These are phyloP conservation scores for Thaleichthys pacificus DNA, from an alignment of 2,797 vertebrate genomes.

Conservation along the genomic window DNA sequence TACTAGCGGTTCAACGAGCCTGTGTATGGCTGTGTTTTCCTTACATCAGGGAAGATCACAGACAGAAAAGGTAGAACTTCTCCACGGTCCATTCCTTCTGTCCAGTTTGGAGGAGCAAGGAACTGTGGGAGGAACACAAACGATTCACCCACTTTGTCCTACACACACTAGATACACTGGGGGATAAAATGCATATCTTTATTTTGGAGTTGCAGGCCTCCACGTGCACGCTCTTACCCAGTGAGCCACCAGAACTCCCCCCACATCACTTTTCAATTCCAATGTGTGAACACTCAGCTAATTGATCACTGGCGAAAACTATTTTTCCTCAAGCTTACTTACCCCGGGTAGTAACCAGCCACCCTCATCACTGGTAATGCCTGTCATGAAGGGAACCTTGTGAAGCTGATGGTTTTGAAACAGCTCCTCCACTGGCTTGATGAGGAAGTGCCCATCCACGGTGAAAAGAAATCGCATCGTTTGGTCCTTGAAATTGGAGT, in stretches of 20 bases:
- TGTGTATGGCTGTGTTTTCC: conserved; percentile 18
- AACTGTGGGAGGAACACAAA: conserved; percentile 38
- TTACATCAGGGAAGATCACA: conserved; percentile 53
- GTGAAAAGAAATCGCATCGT: background rate
- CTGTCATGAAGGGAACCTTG: conserved; percentile 71
- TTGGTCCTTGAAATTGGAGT: conserved; percentile 37
- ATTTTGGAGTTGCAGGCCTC: too few relatives aligned
- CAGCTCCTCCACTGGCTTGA: conserved; percentile 53
- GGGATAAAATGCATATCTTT: too few relatives aligned
- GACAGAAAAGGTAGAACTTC: background rate
- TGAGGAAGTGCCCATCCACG: conserved; percentile 66
- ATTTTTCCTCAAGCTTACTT: conserved; percentile 32
- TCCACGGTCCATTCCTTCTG: conserved; percentile 68
- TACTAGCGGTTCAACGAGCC: background rate
- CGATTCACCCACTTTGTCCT: background rate
- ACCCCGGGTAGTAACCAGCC: conserved; percentile 60
- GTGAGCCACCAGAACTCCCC: too few relatives aligned
- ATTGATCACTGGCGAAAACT: too few relatives aligned
- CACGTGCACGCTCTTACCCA: too few relatives aligned
- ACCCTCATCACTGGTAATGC: conserved; percentile 68
- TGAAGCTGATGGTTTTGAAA: conserved; percentile 54
- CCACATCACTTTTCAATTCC: too few relatives aligned
- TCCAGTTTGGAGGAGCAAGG: conserved; percentile 62
- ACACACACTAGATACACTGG: too few relatives aligned
- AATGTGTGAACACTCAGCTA: too few relatives aligned